Percentiles rank a stretch among this genome's conserved stretches.
Evolutionary conservation across 2,113 vertebrate genomes (phyloP).

Genomic region (rat (Rattus norvegicus)): DNA sequence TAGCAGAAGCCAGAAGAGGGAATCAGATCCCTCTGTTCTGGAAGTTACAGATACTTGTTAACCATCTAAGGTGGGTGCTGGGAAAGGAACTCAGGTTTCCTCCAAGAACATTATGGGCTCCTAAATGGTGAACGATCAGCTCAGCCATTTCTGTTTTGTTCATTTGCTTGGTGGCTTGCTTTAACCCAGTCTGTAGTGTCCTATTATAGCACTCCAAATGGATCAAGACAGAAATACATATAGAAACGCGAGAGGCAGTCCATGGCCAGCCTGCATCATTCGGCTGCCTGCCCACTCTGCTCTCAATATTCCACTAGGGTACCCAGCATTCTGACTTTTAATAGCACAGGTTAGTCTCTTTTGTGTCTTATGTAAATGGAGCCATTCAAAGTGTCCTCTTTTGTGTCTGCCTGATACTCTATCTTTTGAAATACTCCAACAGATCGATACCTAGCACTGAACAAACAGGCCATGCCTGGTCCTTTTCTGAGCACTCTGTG

Average conservation of each 20-base stretch:
- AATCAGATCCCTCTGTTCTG: background rate
- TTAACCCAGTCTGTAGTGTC: background rate
- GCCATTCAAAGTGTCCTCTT: background rate
- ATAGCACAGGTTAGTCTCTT: background rate
- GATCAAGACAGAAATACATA: background rate
- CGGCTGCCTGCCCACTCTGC: fast-evolving
- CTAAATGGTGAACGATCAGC: background rate
- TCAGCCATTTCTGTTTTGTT: background rate
- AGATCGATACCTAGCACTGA: background rate
- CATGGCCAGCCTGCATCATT: fast-evolving
- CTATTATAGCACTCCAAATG: background rate
- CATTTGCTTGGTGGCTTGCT: background rate
- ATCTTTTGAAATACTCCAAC: slow-evolving; percentile 16
- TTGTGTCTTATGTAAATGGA: background rate
- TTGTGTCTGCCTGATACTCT: background rate
- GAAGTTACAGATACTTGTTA: background rate
- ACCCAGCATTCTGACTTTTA: background rate
- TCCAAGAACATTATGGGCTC: background rate
- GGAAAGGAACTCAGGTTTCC: background rate
- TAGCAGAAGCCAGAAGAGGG: background rate
- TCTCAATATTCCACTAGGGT: background rate
- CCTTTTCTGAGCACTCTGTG: background rate
- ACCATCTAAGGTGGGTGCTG: background rate
- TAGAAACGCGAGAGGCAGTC: background rate
- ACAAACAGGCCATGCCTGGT: background rate